phyloP scores from a whole-genome alignment of 1,140 invertebrate genomes.

The Stegodyphus dumicola region DNA sequence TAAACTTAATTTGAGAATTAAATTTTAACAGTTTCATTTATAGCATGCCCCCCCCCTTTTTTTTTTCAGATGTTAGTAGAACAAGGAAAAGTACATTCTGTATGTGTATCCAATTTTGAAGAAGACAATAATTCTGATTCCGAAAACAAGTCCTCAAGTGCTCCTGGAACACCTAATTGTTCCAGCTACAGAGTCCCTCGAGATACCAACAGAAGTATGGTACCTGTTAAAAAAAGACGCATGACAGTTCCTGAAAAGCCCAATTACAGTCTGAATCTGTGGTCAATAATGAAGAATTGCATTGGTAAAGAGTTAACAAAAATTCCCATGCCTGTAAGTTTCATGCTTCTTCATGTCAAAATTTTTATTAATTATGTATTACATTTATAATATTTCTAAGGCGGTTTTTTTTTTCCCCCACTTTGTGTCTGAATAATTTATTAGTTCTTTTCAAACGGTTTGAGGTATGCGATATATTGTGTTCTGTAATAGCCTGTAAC shows the following conservation, averaged over 20 bases:
- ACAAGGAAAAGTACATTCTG: conserved; percentile 37
- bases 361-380: conserved; percentile 19
- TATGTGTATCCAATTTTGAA: conserved; percentile 11
- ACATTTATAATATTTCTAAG: background rate
- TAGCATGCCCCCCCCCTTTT: background rate
- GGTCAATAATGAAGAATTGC: conserved; percentile 99
- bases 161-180: conserved; percentile 12
- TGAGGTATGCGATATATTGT: background rate
- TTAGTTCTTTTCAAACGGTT: background rate
- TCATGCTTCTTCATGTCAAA: background rate
- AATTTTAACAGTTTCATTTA: too few relatives aligned
- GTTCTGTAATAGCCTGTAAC: background rate
- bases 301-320: conserved; percentile 99
- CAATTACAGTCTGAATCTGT: conserved; percentile 94
- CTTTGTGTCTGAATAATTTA: background rate
- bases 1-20: too few relatives aligned
- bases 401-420: background rate
- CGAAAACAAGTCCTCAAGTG: conserved; percentile 3
- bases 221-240: conserved; percentile 71
- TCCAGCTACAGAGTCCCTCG: background rate
- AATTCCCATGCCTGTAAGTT: conserved; percentile 94
- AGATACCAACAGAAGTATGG: background rate
- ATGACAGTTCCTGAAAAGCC: conserved; percentile 91
- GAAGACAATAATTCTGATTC: conserved; percentile 14
- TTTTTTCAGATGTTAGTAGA: conserved; percentile 31